Percentiles rank a stretch among this genome's conserved stretches.
Conservation (phyloP, 2,797 vertebrate genomes). For the Pterois miles region DNA sequence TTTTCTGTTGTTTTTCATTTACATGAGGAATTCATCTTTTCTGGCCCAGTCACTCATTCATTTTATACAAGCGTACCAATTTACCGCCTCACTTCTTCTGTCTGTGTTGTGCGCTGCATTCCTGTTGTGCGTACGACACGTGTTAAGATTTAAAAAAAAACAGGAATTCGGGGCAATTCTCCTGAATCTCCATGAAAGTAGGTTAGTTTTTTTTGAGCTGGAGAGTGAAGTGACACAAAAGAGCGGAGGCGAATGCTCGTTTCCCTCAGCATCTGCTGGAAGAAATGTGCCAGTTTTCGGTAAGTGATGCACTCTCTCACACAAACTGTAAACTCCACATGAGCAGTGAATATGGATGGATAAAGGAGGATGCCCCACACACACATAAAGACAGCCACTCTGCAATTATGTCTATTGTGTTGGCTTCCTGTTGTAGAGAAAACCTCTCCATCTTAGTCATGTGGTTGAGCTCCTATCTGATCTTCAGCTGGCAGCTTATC, state of each 20-base stretch:
- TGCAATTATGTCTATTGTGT: slow-evolving; percentile 73
- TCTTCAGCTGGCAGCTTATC: slow-evolving; percentile 63
- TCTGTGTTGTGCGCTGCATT: slow-evolving; percentile 18
- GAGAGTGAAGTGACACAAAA: slow-evolving; percentile 18
- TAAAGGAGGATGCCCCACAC: slow-evolving; percentile 29
- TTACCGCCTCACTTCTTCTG: slow-evolving; percentile 25
- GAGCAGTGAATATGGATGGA: slow-evolving; percentile 32
- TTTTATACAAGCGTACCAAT: slow-evolving; percentile 36
- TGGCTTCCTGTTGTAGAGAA: slow-evolving; percentile 59
- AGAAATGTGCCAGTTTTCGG: slow-evolving; percentile 39
- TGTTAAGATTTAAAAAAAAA: slow-evolving; percentile 26
- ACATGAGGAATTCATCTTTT: slow-evolving; percentile 44
- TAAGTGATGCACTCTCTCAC: slow-evolving; percentile 27
- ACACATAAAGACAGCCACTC: slow-evolving; percentile 41
- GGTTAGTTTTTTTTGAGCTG: neutral
- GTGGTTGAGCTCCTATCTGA: slow-evolving; percentile 56
- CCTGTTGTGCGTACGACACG: slow-evolving; percentile 22
- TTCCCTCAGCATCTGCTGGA: slow-evolving; percentile 54
- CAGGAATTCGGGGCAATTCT: slow-evolving; percentile 21
- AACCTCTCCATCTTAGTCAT: slow-evolving; percentile 44
- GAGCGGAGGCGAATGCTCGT: slow-evolving; percentile 12
- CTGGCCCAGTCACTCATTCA: slow-evolving; percentile 26
- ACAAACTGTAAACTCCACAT: slow-evolving; percentile 35
- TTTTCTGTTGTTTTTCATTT: slow-evolving; percentile 63
- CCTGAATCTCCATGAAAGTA: neutral